A percentile compares a stretch with the other conserved stretches of the same genome.
Evolutionary conservation across 2,797 vertebrate species (phyloP).

Genomic region (Euthynnus affinis): DNA sequence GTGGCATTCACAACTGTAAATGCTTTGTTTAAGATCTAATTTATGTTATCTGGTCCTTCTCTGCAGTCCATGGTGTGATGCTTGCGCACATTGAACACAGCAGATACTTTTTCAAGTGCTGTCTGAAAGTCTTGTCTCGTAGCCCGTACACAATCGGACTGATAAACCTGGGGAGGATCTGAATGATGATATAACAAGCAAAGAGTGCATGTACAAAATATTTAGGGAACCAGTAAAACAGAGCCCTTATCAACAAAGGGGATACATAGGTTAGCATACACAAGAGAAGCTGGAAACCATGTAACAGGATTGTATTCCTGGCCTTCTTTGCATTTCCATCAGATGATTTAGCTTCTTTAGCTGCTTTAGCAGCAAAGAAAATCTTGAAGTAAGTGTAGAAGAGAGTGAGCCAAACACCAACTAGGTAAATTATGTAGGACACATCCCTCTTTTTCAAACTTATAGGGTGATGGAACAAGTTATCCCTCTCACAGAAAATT

Average conservation of each 20-base stretch:
- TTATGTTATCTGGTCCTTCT: neutral
- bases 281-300: constrained; percentile 71
- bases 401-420: constrained; percentile 73
- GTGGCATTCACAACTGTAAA: too few species aligned
- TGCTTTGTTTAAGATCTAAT: neutral
- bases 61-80: neutral
- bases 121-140: constrained; percentile 65
- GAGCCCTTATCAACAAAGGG: accelerated
- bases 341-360: constrained; percentile 44
- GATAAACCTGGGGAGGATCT: constrained; percentile 68
- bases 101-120: constrained; percentile 61
- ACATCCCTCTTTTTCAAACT: constrained; percentile 41
- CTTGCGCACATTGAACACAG: constrained; percentile 15
- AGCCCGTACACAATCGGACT: constrained; percentile 77
- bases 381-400: constrained; percentile 77
- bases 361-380: constrained; percentile 57
- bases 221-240: constrained; percentile 34
- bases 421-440: constrained; percentile 55
- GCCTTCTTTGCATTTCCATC: constrained; percentile 55
- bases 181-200: constrained; percentile 56
- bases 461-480: constrained; percentile 53
- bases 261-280: constrained; percentile 64
- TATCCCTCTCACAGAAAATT: constrained; percentile 47
- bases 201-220: constrained; percentile 5
- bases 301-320: constrained; percentile 74